Base-by-base conservation (phyloP, 2,113 vertebrate species). In the Gobius niger region DNA sequence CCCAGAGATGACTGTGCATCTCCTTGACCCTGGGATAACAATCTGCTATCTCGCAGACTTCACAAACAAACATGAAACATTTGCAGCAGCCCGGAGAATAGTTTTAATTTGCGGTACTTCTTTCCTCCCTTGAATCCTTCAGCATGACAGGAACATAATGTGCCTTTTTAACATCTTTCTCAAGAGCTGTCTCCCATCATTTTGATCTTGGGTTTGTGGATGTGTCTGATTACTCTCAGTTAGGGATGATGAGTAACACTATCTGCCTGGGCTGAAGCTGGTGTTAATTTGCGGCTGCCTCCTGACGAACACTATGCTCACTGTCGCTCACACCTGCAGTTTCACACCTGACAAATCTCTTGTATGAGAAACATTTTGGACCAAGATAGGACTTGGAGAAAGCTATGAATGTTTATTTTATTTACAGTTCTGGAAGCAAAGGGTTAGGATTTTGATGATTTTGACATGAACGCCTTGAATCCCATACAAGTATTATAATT, bases 271-370 rank as follows among this genome's bases (percentile, higher is more conserved):
- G 70, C 66, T 75, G 65, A 7, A 64, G 47, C 66, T 74, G 59
- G n/a, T 76, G 72, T 67, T 73, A 62, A 67, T 51, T 69, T 59
- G 72, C 74, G 40, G 63, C 10, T 63, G 70, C 53, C 70, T 75
- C 57, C 56, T 69, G 54, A 70, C 67, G 72, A 74, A 75, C 81
- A 68, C 62, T 16, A 59, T n/a, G 41, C 60, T 66, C 64, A 24
- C 7, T 66, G 47, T 52, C 44, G 65, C 72, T 72, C 68, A 76
- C 78, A 72, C 69, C 68, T 80, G 73, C 19, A 44, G 68, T 72
- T 84, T 73, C 72, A 72, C 82, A 69, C 65, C 65, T 80, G 53
- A 61, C 72, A 79, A 69, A 64, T 65, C 62, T 76, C 67, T 47
- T 49, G 65, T 66, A 59, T 42, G 49, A 65, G 62, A 76, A 68